A percentile compares a stretch with the other conserved stretches of the same genome.
Evolutionary conservation across 2,113 vertebrate species (phyloP).

Genomic region (Catagonus wagneri): DNA sequence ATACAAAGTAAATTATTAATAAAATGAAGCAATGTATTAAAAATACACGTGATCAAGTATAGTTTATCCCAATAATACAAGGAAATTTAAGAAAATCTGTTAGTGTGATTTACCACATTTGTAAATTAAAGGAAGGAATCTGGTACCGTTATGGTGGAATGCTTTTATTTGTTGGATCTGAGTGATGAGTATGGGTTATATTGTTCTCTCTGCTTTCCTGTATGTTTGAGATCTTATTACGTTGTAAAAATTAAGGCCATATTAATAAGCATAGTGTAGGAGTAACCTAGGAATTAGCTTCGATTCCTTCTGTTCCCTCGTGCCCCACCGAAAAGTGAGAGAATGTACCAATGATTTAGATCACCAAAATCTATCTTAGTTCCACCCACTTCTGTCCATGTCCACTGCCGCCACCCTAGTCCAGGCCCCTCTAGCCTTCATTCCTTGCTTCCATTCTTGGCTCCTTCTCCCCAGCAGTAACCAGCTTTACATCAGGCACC

Average conservation of each 20-base stretch:
- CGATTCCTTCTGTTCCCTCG: neutral
- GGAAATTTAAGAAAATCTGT: neutral
- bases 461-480: neutral
- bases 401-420: neutral
- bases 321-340: neutral
- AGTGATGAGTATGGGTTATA: neutral
- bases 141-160: neutral
- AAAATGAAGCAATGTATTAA: neutral
- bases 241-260: neutral
- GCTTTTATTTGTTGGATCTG: neutral
- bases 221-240: neutral
- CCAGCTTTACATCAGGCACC: neutral
- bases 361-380: neutral
- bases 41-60: neutral
- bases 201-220: neutral
- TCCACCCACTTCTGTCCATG: neutral
- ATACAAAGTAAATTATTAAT: slow-evolving; percentile 12
- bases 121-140: neutral
- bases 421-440: neutral
- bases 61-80: slow-evolving; percentile 6
- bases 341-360: neutral
- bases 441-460: neutral
- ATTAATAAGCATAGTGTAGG: neutral
- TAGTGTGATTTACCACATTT: neutral
- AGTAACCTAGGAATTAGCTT: neutral